Base-by-base conservation (phyloP, 2,113 vertebrate genomes). In the Cyphotilapia sp. region DNA sequence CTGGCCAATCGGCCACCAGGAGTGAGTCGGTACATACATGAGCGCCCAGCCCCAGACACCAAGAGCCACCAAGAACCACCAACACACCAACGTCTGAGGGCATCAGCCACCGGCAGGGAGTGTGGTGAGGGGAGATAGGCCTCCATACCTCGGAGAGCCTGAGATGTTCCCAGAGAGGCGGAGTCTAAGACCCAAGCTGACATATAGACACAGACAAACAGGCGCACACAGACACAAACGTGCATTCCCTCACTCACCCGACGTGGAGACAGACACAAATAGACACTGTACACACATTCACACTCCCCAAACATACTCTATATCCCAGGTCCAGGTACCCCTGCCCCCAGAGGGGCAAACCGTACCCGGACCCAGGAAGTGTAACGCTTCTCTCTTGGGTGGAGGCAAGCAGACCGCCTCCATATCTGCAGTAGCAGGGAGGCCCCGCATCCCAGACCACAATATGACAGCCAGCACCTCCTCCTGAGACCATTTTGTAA, bases 111-210 rank as follows among this genome's bases (percentile, higher is more conserved):
- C 2, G 0, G 51, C 51, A 53, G 51, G 51, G 51, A 53, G 3
- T 11, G 51, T 53, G 51, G 51, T 53, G 51, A 22, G 51, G 19
- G 51, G 51, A 1, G 19, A 22, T 53, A 0, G 51, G 2, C 5
- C 1, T 53, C 19, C 19, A 0, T 11, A 53, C 51, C 1, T 53
- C 1, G 1, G 51, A 53, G 51, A 3, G 51, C 51, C 51, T 22
- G 51, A 53, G 51, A 53, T 53, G 51, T 11, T 22, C 9, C 9
- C 19, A 53, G 9, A 53, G 51, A 22, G 19, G 51, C 0, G 51
- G 51, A 53, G 51, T 4, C 51, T 53, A 0, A 53, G 51, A 53
- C 19, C 1, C 49, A 0, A 49, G 0, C 8, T 2, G 45, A 47
- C 22, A 22, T 22, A 22, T 22, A 22, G 22, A 22, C 22, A 22